Conservation (phyloP, 2,888 invertebrate genomes). For the Drosophila cognata region DNA sequence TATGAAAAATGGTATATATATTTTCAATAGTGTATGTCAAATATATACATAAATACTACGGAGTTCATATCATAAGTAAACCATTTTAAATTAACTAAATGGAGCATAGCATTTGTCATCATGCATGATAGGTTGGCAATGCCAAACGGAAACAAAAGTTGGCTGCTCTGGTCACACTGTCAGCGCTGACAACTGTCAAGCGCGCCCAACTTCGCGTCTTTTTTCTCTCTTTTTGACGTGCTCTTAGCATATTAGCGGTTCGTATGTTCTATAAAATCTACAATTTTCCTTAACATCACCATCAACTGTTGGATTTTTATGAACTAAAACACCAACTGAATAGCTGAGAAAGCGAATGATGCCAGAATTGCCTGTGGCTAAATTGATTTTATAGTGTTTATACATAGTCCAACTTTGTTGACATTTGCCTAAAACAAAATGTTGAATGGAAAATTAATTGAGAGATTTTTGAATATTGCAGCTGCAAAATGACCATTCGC, state of each 20-base stretch:
- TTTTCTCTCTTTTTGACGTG: slow-evolving; percentile 84
- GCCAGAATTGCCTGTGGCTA: slow-evolving; percentile 41
- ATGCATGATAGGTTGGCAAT: slow-evolving; percentile 12
- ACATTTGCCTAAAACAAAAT: slow-evolving; percentile 37
- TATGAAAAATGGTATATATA: background rate
- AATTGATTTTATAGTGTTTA: background rate
- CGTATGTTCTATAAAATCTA: slow-evolving; percentile 76
- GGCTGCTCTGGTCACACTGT: slow-evolving; percentile 38
- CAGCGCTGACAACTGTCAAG: slow-evolving; percentile 43
- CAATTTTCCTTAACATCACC: slow-evolving; percentile 72
- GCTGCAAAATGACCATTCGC: slow-evolving; percentile 92
- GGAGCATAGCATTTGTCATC: slow-evolving; percentile 4
- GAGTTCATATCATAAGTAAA: background rate
- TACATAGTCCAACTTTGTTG: slow-evolving; percentile 54
- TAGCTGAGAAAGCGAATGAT: slow-evolving; percentile 22
- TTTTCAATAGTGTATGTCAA: background rate
- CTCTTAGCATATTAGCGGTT: slow-evolving; percentile 81
- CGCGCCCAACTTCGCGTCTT: slow-evolving; percentile 75
- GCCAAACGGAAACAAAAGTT: slow-evolving; percentile 50
- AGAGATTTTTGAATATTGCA: slow-evolving; percentile 65
- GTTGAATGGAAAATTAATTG: slow-evolving; percentile 17
- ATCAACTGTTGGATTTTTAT: slow-evolving; percentile 34
- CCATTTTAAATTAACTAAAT: background rate
- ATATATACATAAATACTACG: slow-evolving; percentile 6
- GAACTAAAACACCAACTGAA: slow-evolving; percentile 25